Percentiles rank a stretch among this genome's conserved stretches.
Conservation (phyloP, 2,797 vertebrate species). For the Tenualosa ilisha region DNA sequence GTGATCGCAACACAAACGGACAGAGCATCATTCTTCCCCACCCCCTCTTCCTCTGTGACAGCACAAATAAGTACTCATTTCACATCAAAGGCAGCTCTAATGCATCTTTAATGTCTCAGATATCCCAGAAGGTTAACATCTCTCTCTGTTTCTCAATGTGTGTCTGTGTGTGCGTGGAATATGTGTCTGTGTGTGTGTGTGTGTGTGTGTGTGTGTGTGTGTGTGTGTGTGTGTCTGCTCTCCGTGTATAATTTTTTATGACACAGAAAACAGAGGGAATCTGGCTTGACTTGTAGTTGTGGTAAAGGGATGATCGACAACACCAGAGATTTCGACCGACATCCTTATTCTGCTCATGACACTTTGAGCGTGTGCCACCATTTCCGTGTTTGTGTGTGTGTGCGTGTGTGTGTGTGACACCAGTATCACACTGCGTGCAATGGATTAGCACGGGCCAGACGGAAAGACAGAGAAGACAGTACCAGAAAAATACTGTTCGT, state of each 20-base stretch:
- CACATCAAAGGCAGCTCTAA: slow-evolving; percentile 76
- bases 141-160: slow-evolving; percentile 55
- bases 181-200: not conserved
- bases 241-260: slow-evolving; percentile 73
- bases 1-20: slow-evolving; percentile 39
- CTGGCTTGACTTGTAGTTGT: not conserved
- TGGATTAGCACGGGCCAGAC: not conserved
- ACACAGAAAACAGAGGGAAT: slow-evolving; percentile 63
- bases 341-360: slow-evolving; percentile 29
- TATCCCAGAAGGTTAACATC: slow-evolving; percentile 75
- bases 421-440: not conserved
- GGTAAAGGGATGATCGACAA: slow-evolving; percentile 29
- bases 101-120: slow-evolving; percentile 78
- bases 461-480: not conserved
- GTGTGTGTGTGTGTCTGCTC: slow-evolving; percentile 40
- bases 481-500: slow-evolving; percentile 5
- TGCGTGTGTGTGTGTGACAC: not conserved
- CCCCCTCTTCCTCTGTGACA: slow-evolving; percentile 37
- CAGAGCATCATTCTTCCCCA: slow-evolving; percentile 36
- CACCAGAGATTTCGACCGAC: slow-evolving; percentile 34
- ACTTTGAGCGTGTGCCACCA: slow-evolving; percentile 14
- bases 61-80: slow-evolving; percentile 70
- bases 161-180: not conserved
- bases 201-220: not conserved
- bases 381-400: slow-evolving; percentile 14